Evolutionary conservation across 2,888 invertebrate species (phyloP), one percentile per base, ranked within the genome.

Genomic region (Agapostemon virescens): DNA sequence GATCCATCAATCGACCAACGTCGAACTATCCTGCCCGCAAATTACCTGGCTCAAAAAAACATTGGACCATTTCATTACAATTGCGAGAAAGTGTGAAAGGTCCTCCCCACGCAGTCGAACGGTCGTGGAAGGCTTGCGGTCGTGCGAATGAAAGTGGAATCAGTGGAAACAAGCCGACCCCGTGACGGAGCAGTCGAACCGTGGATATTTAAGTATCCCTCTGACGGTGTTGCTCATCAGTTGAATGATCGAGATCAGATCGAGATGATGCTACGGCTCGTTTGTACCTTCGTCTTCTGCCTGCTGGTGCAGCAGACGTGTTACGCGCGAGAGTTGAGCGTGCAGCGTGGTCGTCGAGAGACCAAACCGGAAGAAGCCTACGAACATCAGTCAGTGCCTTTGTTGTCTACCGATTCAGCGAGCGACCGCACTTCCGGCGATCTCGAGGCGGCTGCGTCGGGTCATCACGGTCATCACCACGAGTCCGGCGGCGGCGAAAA

Each of bases 401-500:
- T 64, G 0, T 40, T 0, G n/a, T 63, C 52, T 2, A 63, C 33
- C 33, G 66, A 2, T 66, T 42, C 69, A 42, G 40, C 75, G 2
- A 26, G 17, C 7, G 11, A 9, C 17, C n/a, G 61, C 6, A 69
- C 72, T 7, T 6, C 26, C 30, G 82, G 74, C 30, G 90, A 90
- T 55, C 85, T 90, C 4, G 89, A 85, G 71, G 69, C 83, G 0
- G 90, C 91, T 1, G 91, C 90, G 0, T 84, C 87, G 11, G 85
- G 86, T 7, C 85, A 83, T 13, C 67, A 94, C 80, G 90, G 90
- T 75, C 92, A 93, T 83, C 94, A 94, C 86, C 94, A 95, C 87
- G 95, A 95, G 90, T 93, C 94, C 74, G 96, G 95, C 26, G 96
- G 95, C n/a, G 96, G 96, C 0, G 94, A 95, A 86, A 95, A 95